These are phyloP conservation scores for Ernsta delagoae DNA, from an alignment of 2,888 invertebrate species.

Conservation along the genomic window DNA sequence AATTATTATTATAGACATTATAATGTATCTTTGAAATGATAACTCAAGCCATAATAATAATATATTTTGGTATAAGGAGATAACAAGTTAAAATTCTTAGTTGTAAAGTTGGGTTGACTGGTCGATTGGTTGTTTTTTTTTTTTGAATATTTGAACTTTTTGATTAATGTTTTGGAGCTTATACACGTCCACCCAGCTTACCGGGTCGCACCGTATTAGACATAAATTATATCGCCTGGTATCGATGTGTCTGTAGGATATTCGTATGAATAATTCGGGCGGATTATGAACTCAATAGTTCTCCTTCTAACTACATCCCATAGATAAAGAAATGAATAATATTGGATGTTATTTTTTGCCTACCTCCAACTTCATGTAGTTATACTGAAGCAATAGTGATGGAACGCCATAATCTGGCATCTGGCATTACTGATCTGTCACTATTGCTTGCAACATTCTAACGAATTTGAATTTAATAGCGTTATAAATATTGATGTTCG, in stretches of 20 bases:
- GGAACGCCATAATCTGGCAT: conserved; percentile 38
- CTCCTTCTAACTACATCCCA: conserved; percentile 18
- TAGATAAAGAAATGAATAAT: conserved; percentile 13
- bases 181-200: conserved; percentile 57
- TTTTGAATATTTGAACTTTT: conserved; percentile 42
- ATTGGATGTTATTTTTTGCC: conserved; percentile 31
- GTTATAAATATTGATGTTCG: conserved; percentile 49
- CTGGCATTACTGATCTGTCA: conserved; percentile 39
- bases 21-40: conserved; percentile 78
- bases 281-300: conserved; percentile 39
- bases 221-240: conserved; percentile 43
- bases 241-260: conserved; percentile 56
- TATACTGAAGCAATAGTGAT: conserved; percentile 58
- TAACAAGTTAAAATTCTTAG: conserved; percentile 65
- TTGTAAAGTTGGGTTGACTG: conserved; percentile 65
- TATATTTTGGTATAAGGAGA: conserved; percentile 83
- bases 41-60: conserved; percentile 81
- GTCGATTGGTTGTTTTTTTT: conserved; percentile 45
- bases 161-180: conserved; percentile 45
- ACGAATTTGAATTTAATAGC: conserved; percentile 40
- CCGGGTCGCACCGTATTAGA: conserved; percentile 35
- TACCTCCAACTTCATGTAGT: conserved; percentile 49
- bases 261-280: conserved; percentile 34
- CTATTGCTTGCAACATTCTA: conserved; percentile 37
- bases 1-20: conserved; percentile 67